Evolutionary conservation across 2,113 vertebrate species (phyloP).

Genomic region (Mormyrus iriodes): DNA sequence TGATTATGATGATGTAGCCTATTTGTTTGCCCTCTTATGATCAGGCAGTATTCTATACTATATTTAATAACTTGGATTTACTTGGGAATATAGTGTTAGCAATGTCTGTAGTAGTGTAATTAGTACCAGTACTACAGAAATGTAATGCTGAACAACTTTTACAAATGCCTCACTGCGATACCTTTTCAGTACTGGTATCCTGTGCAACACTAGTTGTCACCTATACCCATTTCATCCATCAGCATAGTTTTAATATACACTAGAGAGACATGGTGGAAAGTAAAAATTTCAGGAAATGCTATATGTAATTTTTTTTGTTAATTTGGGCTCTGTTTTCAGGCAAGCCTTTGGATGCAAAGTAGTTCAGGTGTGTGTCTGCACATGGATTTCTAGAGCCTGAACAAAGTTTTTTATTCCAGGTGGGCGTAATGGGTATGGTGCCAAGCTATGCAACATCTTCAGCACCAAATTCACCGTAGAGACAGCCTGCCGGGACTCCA

Average conservation of each 20-base stretch:
- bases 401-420: slow-evolving; percentile 55
- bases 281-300: neutral
- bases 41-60: no score
- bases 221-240: neutral
- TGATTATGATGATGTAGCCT: no score
- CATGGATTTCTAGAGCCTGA: neutral
- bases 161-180: no score
- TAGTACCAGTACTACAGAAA: no score
- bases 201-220: neutral
- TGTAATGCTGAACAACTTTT: no score
- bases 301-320: neutral
- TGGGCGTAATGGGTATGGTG: slow-evolving; percentile 96
- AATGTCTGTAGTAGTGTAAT: no score
- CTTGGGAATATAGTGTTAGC: no score
- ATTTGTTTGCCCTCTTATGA: no score
- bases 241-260: neutral
- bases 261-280: neutral
- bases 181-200: no score
- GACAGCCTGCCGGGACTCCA: slow-evolving; percentile 86
- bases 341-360: neutral
- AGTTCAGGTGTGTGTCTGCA: neutral
- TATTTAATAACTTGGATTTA: no score
- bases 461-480: slow-evolving; percentile 95
- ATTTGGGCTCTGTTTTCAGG: neutral
- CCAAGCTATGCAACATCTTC: slow-evolving; percentile 97